Evolutionary conservation across 2,113 vertebrate species (phyloP).

Genomic region (Sprattus sprattus): DNA sequence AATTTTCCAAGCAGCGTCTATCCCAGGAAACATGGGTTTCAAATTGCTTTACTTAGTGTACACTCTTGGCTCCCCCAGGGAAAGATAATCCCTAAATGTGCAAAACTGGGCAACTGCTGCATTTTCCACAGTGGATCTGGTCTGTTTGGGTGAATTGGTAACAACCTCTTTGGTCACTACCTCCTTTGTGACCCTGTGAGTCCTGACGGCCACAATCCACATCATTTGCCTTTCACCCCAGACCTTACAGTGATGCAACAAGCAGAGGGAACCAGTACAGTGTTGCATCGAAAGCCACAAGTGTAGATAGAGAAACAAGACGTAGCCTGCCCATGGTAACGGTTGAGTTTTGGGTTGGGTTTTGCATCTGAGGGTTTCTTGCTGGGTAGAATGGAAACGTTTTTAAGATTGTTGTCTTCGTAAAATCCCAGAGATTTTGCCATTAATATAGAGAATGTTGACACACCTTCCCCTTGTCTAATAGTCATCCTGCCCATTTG

Average conservation of each 20-base stretch:
- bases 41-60: background rate
- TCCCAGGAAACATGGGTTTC: background rate
- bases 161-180: background rate
- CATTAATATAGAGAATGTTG: background rate
- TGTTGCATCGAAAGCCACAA: background rate
- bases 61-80: background rate
- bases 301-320: background rate
- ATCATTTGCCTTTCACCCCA: background rate
- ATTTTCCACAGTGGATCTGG: background rate
- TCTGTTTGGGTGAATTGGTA: background rate
- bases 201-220: background rate
- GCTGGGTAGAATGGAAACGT: too few species aligned
- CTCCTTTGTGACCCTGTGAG: background rate
- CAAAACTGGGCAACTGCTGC: background rate
- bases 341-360: background rate
- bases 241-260: background rate
- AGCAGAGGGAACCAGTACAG: background rate
- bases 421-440: background rate
- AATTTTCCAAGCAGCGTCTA: background rate
- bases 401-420: background rate
- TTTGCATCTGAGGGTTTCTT: background rate
- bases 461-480: background rate
- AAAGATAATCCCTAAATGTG: background rate
- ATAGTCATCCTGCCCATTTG: background rate
- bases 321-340: background rate